A percentile compares a stretch with the other conserved stretches of the same genome.
phyloP scores from a whole-genome alignment of 2,888 invertebrate genomes.

The Strigamia transsilvanica region DNA sequence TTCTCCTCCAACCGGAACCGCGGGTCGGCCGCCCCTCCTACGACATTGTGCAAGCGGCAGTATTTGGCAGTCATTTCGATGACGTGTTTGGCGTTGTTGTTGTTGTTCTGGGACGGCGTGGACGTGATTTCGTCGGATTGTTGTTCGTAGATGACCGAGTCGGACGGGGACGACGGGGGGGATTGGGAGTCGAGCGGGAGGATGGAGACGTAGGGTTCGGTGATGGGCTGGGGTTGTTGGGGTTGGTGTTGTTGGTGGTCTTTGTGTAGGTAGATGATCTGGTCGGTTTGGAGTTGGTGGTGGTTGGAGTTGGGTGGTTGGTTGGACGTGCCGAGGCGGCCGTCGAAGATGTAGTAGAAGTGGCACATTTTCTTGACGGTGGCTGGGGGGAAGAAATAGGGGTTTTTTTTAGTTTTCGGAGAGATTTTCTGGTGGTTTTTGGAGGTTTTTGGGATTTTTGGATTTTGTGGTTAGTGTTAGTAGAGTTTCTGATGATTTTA shows the following conservation, averaged over 20 bases:
- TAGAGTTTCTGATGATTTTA: too few relatives aligned
- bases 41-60: neutral
- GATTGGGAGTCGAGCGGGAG: neutral
- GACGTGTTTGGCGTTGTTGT: neutral
- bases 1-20: neutral
- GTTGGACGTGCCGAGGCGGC: neutral
- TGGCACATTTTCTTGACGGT: neutral
- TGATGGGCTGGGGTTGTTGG: neutral
- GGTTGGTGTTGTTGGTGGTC: too few relatives aligned
- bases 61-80: neutral
- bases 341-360: neutral
- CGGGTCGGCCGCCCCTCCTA: neutral
- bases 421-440: too few relatives aligned
- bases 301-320: neutral
- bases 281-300: neutral
- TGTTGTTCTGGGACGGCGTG: neutral
- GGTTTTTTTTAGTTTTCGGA: neutral
- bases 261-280: neutral
- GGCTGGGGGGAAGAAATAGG: neutral
- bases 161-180: neutral
- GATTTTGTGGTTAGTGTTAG: too few relatives aligned
- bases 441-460: too few relatives aligned
- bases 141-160: neutral
- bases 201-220: neutral
- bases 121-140: constrained; percentile 1